Evolutionary conservation across 1,140 invertebrate species (phyloP).

Genomic region (Radopholus similis): DNA sequence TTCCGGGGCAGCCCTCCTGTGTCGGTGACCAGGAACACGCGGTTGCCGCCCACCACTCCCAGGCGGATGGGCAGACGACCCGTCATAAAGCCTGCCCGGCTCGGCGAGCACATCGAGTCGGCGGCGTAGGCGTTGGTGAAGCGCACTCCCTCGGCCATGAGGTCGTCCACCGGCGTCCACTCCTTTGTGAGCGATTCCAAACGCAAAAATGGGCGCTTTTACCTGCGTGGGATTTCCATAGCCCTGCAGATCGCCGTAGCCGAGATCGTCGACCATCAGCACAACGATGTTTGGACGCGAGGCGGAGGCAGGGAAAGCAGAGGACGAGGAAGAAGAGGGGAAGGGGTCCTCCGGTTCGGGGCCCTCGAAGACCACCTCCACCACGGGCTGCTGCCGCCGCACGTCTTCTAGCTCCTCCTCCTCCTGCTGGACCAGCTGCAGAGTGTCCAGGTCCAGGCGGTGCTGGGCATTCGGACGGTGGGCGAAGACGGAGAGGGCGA

Average conservation of each 20-base stretch:
- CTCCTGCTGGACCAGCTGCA: no score
- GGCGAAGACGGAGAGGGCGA: no score
- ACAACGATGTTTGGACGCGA: slow-evolving; percentile 53
- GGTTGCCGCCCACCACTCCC: slow-evolving; percentile 38
- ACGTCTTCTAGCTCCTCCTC: no score
- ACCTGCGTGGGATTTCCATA: slow-evolving; percentile 58
- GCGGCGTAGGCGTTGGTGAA: slow-evolving; percentile 60
- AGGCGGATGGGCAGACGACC: slow-evolving; percentile 46
- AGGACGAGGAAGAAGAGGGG: not conserved
- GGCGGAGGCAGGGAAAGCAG: not conserved
- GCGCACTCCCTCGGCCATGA: slow-evolving; percentile 48
- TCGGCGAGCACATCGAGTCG: slow-evolving; percentile 57
- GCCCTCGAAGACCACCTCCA: no score
- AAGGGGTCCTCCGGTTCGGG: no score
- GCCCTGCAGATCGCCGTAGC: slow-evolving; percentile 53
- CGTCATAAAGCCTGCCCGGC: slow-evolving; percentile 58
- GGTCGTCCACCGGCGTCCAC: slow-evolving; percentile 46
- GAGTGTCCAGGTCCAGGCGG: no score
- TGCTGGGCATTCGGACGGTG: no score
- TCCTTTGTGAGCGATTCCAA: slow-evolving; percentile 18
- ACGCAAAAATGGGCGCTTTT: not conserved
- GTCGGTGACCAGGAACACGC: slow-evolving; percentile 40
- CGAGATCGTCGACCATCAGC: slow-evolving; percentile 57
- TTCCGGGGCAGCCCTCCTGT: slow-evolving; percentile 44
- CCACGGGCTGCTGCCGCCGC: no score